Percentiles rank a stretch among this genome's conserved stretches.
Conservation (phyloP, 2,797 vertebrate species). For the Graptemys geographica region DNA sequence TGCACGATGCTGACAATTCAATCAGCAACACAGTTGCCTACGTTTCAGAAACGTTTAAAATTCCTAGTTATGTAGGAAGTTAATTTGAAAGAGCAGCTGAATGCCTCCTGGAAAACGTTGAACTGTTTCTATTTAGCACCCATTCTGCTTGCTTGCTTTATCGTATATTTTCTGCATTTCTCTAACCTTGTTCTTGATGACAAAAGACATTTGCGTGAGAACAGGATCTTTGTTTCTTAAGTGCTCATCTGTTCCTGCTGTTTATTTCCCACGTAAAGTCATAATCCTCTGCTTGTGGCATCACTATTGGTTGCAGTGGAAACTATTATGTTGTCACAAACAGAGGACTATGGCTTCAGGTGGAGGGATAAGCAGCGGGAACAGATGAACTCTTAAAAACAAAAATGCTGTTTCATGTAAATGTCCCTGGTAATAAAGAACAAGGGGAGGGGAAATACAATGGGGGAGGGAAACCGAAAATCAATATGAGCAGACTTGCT, state of each 20-base stretch:
- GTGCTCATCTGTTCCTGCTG: conserved; percentile 65
- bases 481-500: conserved; percentile 33
- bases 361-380: conserved; percentile 62
- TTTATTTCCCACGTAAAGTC: conserved; percentile 61
- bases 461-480: conserved; percentile 53
- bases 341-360: conserved; percentile 69
- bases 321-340: conserved; percentile 57
- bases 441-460: conserved; percentile 46
- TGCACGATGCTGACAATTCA: conserved; percentile 31
- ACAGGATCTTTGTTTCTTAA: conserved; percentile 77
- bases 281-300: conserved; percentile 51
- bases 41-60: conserved; percentile 62
- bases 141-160: conserved; percentile 62
- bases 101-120: conserved; percentile 64
- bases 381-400: conserved; percentile 63
- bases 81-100: conserved; percentile 75
- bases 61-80: conserved; percentile 63
- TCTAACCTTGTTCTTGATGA: conserved; percentile 76
- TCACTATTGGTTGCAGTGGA: conserved; percentile 61
- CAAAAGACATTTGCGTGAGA: conserved; percentile 76
- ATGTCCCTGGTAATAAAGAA: conserved; percentile 57
- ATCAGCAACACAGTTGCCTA: conserved; percentile 62
- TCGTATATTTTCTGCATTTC: conserved; percentile 45
- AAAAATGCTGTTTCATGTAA: conserved; percentile 60
- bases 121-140: conserved; percentile 63